Percentiles rank a stretch among this genome's conserved stretches.
These are phyloP conservation scores for Dinothrombium tinctorium DNA, from an alignment of 1,140 invertebrate genomes.

Conservation along the genomic window DNA sequence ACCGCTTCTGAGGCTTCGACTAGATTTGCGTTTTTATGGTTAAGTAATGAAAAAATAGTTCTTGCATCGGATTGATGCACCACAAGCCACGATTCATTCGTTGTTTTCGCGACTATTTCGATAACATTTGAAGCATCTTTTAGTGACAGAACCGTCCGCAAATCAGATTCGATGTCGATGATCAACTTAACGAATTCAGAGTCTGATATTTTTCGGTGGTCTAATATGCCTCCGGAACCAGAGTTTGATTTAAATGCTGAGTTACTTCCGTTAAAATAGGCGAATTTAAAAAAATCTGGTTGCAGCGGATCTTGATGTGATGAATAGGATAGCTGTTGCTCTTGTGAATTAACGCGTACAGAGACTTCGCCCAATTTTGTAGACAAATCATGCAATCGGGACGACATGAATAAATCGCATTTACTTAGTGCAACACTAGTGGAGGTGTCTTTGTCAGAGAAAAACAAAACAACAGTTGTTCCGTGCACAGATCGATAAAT, in stretches of 20 bases:
- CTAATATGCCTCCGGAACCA: slow-evolving; percentile 5
- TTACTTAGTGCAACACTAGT: slow-evolving; percentile 2
- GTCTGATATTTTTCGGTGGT: slow-evolving; percentile 7
- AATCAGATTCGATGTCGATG: slow-evolving; percentile 9
- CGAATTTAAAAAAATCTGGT: slow-evolving; percentile 3
- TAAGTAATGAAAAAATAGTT: slow-evolving; percentile 8
- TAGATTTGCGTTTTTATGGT: slow-evolving; percentile 11
- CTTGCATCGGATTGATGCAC: neutral
- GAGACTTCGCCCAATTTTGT: slow-evolving; percentile 6
- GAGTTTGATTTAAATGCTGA: neutral
- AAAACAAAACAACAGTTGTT: slow-evolving; percentile 6
- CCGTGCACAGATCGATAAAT: slow-evolving; percentile 11
- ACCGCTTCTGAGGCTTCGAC: slow-evolving; percentile 10
- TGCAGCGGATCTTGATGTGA: neutral
- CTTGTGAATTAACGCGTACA: neutral
- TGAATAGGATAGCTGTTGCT: neutral
- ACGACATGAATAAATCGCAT: slow-evolving; percentile 5
- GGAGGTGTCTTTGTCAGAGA: too few species aligned
- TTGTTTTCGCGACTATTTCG: slow-evolving; percentile 10
- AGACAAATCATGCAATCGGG: neutral
- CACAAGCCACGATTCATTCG: slow-evolving; percentile 10
- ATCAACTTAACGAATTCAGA: slow-evolving; percentile 8
- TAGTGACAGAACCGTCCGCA: neutral
- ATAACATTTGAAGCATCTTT: slow-evolving; percentile 1
- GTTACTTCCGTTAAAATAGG: slow-evolving; percentile 5